These are phyloP conservation scores for Todus mexicanus DNA, from an alignment of 2,797 vertebrate species.

Conservation along the genomic window DNA sequence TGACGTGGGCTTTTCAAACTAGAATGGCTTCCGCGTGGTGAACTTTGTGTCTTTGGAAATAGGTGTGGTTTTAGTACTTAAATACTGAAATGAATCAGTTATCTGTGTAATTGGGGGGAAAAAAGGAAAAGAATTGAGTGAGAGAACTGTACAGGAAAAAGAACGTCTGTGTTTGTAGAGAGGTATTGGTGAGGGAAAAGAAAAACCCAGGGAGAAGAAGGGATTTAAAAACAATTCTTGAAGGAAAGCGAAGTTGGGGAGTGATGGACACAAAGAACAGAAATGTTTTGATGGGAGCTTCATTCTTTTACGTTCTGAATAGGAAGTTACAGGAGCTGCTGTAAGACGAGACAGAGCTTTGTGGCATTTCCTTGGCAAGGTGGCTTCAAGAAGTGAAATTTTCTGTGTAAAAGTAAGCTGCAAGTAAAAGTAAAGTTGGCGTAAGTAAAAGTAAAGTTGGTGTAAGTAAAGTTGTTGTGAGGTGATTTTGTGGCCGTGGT, in stretches of 20 bases:
- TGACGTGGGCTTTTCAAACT: not conserved
- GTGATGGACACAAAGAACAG: not conserved
- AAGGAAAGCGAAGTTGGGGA: not conserved
- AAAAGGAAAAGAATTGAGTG: not conserved
- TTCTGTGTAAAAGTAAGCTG: not conserved
- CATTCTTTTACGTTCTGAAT: not conserved
- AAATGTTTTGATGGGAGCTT: not conserved
- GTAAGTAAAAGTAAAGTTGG: too few species aligned
- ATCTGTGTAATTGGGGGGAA: not conserved
- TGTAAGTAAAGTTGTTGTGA: too few species aligned
- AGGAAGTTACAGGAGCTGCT: not conserved
- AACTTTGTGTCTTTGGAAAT: slow-evolving; percentile 2
- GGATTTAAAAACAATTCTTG: not conserved
- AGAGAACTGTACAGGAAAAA: not conserved
- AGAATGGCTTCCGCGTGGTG: not conserved
- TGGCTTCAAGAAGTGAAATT: not conserved
- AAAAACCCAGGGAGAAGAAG: not conserved
- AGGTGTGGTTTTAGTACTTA: not conserved
- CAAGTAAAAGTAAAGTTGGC: too few species aligned
- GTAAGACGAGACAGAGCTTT: not conserved
- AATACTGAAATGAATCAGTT: not conserved
- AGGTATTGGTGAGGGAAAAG: not conserved
- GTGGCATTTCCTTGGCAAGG: not conserved
- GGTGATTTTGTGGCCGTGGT: not conserved
- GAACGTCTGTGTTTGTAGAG: not conserved